Evolutionary conservation across 1,140 invertebrate species (phyloP).

Genomic region (Archivesica marissinica): DNA sequence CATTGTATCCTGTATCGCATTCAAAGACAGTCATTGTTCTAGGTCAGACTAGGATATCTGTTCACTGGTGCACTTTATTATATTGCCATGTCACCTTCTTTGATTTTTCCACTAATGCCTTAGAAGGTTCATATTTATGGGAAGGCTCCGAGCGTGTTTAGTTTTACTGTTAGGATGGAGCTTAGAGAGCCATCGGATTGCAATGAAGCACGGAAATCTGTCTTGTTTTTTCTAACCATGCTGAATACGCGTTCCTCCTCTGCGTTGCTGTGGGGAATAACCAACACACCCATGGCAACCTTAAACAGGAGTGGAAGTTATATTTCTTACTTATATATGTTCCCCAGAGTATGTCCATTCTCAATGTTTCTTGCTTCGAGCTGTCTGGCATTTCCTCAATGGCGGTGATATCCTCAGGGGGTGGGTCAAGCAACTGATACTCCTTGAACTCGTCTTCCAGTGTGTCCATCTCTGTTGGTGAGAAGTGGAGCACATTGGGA

Average conservation of each 20-base stretch:
- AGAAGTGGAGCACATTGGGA: background rate
- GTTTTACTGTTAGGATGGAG: constrained; percentile 34
- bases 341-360: constrained; percentile 7
- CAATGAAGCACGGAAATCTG: background rate
- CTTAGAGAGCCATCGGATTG: constrained; percentile 13
- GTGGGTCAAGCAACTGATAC: background rate
- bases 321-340: background rate
- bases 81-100: constrained; percentile 45
- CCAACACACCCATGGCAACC: background rate
- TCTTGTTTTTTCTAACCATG: constrained; percentile 26
- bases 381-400: background rate
- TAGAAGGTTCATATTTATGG: constrained; percentile 40
- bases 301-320: background rate
- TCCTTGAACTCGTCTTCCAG: background rate
- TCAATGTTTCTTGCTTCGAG: background rate
- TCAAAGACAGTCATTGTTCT: too few species aligned
- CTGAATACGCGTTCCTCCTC: constrained; percentile 18
- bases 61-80: constrained; percentile 6
- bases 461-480: background rate
- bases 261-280: constrained; percentile 48
- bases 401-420: background rate
- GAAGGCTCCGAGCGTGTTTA: constrained; percentile 32
- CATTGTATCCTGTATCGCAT: too few species aligned
- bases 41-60: too few species aligned
- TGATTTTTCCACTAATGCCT: constrained; percentile 3